Base-by-base conservation (phyloP, 2,888 invertebrate genomes). In the Drymonia ruficornis region DNA sequence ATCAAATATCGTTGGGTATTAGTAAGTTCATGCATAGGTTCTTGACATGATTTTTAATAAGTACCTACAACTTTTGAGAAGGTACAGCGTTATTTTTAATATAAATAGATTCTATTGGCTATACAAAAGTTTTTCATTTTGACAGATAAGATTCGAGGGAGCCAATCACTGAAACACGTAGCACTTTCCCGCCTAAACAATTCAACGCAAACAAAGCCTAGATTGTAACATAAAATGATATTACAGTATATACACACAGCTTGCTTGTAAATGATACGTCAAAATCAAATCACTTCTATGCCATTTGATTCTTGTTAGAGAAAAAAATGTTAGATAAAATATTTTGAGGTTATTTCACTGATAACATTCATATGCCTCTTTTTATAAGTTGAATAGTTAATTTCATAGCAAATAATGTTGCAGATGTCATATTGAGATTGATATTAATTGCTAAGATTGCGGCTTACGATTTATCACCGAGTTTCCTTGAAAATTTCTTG, bases 161-260 rank as follows among this genome's bases (percentile, higher is more conserved):
- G 12, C 2, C 44, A 11, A 15, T 16, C 46, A 13, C 28, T 40
- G 29, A 48, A 49, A 34, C 50, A 49, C 44, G 16, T 45, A 46
- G 19, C 12, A 51, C 42, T 81, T 86, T 87, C 86, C 84, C 86
- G 85, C 86, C 81, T 56, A 84, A 86, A 85, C 34, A 45, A 49
- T 40, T 45, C 47, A 29, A n/a, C 11, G 40, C 49, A 52, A 51
- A 49, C 42, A 52, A 43, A 55, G n/a, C 38, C 55, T 23, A 12
- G 42, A 42, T 48, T 46, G 9, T 52, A 50, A 59, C 56, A 55
- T 52, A 49, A 23, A 57, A 40, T 18, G 31, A 29, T 28, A 28
- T 50, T 48, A 16, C 18, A 28, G n/a, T 23, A 40, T 51, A 19
- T 43, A 47, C 13, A 13, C 11, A 40, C 4, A 45, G 9, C 28